These are phyloP conservation scores for Orientallactaga sibirica DNA, from an alignment of 2,797 vertebrate genomes.

Conservation along the genomic window DNA sequence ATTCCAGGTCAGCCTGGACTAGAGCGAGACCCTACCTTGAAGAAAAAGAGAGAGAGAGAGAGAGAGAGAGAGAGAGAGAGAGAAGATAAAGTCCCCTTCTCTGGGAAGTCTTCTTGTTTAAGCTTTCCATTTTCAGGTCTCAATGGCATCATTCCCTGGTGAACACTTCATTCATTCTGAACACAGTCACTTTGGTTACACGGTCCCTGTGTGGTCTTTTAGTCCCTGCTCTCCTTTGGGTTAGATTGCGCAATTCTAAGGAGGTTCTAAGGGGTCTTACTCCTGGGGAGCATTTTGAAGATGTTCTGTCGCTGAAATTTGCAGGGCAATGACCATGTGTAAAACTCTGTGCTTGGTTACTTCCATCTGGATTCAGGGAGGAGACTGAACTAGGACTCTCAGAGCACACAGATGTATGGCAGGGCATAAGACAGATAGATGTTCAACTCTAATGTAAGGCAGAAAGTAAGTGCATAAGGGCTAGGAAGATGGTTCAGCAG, in stretches of 20 bases:
- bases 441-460: background rate
- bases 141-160: background rate
- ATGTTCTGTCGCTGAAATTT: background rate
- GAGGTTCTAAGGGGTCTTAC: background rate
- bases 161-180: background rate
- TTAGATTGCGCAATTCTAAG: background rate
- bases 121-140: background rate
- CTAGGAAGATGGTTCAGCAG: too few relatives aligned
- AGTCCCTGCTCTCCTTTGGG: background rate
- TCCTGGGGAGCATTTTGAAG: background rate
- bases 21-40: too few relatives aligned
- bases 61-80: too few relatives aligned
- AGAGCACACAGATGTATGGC: background rate
- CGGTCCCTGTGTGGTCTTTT: conserved; percentile 13
- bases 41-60: too few relatives aligned
- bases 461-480: background rate
- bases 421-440: background rate
- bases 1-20: too few relatives aligned
- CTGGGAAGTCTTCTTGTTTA: conserved; percentile 12
- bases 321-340: background rate
- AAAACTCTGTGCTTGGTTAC: background rate
- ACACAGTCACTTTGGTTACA: background rate
- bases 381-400: background rate
- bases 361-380: background rate
- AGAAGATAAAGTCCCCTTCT: background rate